Evolutionary conservation across 1,140 invertebrate species (phyloP).

Genomic region (Battus philenor): DNA sequence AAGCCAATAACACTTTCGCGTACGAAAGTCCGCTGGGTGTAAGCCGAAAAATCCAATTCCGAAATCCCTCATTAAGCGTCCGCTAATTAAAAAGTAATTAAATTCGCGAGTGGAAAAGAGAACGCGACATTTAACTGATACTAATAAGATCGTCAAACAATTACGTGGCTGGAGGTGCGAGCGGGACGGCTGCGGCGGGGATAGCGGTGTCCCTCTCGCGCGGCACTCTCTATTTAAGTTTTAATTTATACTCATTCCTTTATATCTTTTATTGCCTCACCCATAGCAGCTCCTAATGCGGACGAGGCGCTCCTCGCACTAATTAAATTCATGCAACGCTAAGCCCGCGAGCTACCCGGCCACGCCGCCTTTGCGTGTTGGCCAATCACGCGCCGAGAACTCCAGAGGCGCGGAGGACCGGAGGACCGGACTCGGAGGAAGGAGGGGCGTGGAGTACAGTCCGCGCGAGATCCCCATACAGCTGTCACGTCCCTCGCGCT

Average conservation of each 20-base stretch:
- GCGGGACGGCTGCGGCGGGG: constrained; percentile 25
- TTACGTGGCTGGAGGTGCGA: constrained; percentile 49
- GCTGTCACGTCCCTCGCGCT: constrained; percentile 66
- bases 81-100: constrained; percentile 73
- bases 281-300: constrained; percentile 74
- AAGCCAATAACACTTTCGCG: no score
- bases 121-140: constrained; percentile 73
- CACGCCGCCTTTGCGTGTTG: constrained; percentile 22
- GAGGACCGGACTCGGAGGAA: no score
- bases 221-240: constrained; percentile 71
- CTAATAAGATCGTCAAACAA: constrained; percentile 76
- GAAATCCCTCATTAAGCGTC: constrained; percentile 58
- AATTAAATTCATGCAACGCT: constrained; percentile 76
- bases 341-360: constrained; percentile 55
- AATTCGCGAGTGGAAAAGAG: constrained; percentile 70
- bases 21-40: no score
- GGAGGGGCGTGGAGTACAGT: constrained; percentile 40
- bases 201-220: constrained; percentile 26
- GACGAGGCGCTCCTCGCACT: constrained; percentile 70
- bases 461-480: constrained; percentile 68
- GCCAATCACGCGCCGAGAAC: constrained; percentile 32
- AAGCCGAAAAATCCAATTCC: constrained; percentile 40
- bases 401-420: no score
- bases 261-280: constrained; percentile 76
- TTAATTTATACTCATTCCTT: constrained; percentile 77